Conservation (phyloP, 2,888 invertebrate genomes). For the Marasmarcha lunaedactyla region DNA sequence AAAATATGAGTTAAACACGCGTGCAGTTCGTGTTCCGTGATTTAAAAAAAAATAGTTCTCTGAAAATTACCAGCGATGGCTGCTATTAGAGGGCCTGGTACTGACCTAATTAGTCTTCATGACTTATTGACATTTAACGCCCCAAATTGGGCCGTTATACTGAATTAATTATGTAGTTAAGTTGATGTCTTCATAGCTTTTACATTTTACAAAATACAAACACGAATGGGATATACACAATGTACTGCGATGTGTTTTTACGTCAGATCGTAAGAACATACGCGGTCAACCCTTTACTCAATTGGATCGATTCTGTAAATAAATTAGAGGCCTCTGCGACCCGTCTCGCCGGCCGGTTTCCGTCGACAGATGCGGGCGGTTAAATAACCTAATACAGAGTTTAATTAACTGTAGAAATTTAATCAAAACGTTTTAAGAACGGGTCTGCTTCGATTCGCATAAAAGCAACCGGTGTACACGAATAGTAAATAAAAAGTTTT, state of each 20-base stretch:
- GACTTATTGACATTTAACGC: too few species aligned
- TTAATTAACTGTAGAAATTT: conserved; percentile 62
- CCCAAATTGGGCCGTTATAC: too few species aligned
- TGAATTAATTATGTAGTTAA: too few species aligned
- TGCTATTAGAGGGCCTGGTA: too few species aligned
- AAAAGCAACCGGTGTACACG: too few species aligned
- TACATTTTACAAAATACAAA: too few species aligned
- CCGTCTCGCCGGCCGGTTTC: conserved; percentile 35
- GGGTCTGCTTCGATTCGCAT: conserved; percentile 29
- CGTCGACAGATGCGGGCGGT: conserved; percentile 55
- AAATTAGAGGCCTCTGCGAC: conserved; percentile 21
- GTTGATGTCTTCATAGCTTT: too few species aligned
- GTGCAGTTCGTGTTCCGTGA: conserved; percentile 3
- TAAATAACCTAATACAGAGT: conserved; percentile 59
- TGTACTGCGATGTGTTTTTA: not conserved
- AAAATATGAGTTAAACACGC: conserved; percentile 22
- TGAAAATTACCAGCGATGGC: too few species aligned
- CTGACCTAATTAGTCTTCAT: too few species aligned
- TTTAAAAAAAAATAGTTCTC: conserved; percentile 9
- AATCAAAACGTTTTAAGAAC: conserved; percentile 38
- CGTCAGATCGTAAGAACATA: not conserved
- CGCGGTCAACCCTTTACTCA: conserved; percentile 1
- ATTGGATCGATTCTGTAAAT: conserved; percentile 12
- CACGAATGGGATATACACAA: too few species aligned
- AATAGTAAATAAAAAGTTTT: too few species aligned